phyloP scores from a whole-genome alignment of 2,797 vertebrate species.

The Myotis planiceps region DNA sequence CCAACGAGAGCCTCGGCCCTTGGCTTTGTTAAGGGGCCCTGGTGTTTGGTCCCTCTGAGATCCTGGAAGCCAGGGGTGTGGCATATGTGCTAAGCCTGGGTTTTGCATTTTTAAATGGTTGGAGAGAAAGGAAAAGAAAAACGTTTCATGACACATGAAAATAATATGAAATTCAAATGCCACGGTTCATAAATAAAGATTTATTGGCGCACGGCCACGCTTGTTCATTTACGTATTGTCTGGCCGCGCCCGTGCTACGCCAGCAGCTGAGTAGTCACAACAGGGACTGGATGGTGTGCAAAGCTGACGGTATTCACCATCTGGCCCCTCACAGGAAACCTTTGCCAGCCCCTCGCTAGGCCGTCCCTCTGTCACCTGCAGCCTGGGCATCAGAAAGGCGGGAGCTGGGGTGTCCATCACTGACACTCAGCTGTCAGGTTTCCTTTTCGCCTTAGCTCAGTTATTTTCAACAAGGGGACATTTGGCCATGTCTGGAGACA shows the following conservation, averaged over 20 bases:
- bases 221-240: background rate
- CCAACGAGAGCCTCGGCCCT: background rate
- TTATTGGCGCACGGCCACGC: background rate
- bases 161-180: constrained; percentile 32
- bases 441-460: background rate
- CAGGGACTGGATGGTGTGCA: background rate
- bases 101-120: background rate
- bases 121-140: background rate
- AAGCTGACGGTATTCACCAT: background rate
- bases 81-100: background rate
- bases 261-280: accelerated
- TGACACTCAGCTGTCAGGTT: background rate
- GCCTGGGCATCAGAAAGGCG: background rate
- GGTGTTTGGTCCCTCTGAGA: background rate
- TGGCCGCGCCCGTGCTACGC: background rate
- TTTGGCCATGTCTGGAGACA: background rate
- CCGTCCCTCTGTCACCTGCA: background rate
- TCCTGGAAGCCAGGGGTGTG: background rate
- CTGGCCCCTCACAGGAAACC: background rate
- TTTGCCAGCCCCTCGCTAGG: background rate
- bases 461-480: background rate
- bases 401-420: background rate
- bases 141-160: background rate
- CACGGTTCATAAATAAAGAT: background rate
- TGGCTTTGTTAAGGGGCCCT: background rate